Conservation (phyloP, 2,888 invertebrate genomes). For the Andrena dorsata region DNA sequence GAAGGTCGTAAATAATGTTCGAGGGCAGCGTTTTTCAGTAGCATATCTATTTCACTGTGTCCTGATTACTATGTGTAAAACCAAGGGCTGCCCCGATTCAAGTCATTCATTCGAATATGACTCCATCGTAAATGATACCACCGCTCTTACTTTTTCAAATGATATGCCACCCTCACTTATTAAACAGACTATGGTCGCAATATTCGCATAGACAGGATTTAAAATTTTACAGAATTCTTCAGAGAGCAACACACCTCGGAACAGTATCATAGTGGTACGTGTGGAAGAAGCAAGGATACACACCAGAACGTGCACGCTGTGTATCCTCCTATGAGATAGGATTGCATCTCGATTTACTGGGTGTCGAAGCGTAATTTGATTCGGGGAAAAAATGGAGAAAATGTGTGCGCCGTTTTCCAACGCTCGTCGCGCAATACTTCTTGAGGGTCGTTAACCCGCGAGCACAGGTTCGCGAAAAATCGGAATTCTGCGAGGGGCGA, state of each 20-base stretch:
- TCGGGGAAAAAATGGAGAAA: conserved; percentile 11
- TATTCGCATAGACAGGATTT: too few relatives aligned
- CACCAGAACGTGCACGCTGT: not conserved
- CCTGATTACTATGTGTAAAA: not conserved
- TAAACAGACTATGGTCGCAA: too few relatives aligned
- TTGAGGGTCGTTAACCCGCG: conserved; percentile 35
- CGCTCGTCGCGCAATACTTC: conserved; percentile 13
- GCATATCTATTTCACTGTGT: conserved; percentile 65
- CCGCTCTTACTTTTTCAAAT: too few relatives aligned
- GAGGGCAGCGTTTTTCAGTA: conserved; percentile 71
- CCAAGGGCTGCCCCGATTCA: not conserved
- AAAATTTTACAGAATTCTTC: too few relatives aligned
- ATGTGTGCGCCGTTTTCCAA: not conserved
- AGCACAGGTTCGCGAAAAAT: conserved; percentile 43
- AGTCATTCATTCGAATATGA: not conserved
- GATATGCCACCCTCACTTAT: too few relatives aligned
- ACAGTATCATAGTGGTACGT: not conserved
- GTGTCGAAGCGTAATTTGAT: not conserved
- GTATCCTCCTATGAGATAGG: not conserved
- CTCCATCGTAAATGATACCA: too few relatives aligned
- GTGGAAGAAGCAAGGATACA: not conserved
- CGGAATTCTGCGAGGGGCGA: conserved; percentile 35
- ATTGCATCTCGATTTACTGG: not conserved
- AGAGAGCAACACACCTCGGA: too few relatives aligned
- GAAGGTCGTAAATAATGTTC: conserved; percentile 76